These are phyloP conservation scores for Synanthedon vespiformis DNA, from an alignment of 2,888 invertebrate genomes.

Conservation along the genomic window DNA sequence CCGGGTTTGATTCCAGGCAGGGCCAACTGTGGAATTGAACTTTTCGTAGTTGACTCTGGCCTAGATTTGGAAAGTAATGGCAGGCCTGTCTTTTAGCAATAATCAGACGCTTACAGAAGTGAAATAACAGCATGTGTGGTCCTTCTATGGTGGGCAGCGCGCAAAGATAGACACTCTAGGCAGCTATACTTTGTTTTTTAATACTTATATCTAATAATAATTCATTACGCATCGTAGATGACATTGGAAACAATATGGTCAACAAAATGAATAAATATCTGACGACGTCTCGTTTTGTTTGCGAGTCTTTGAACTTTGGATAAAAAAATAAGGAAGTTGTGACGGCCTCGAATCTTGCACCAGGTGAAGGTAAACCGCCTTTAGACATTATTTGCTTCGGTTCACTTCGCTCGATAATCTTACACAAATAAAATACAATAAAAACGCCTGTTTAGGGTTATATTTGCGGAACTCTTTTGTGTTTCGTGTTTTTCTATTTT, in stretches of 20 bases:
- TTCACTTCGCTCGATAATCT: background rate
- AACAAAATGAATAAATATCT: background rate
- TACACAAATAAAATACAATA: constrained; percentile 1
- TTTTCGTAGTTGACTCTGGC: too few species aligned
- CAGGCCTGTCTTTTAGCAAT: too few species aligned
- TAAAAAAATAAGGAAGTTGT: constrained; percentile 5
- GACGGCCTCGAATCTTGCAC: background rate
- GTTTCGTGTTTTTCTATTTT: background rate
- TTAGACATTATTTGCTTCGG: background rate
- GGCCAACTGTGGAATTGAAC: too few species aligned
- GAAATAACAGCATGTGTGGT: too few species aligned
- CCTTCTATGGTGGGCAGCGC: too few species aligned
- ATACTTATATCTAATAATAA: background rate
- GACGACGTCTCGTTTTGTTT: background rate
- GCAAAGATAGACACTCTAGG: too few species aligned
- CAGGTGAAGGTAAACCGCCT: background rate
- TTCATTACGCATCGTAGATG: background rate
- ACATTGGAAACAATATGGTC: background rate
- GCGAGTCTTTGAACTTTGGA: constrained; percentile 4
- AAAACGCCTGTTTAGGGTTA: background rate
- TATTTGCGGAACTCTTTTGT: background rate
- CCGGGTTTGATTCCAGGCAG: too few species aligned
- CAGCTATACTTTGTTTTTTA: too few species aligned
- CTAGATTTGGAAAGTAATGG: too few species aligned
- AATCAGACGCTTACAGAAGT: too few species aligned